A percentile compares a stretch with the other conserved stretches of the same genome.
phyloP scores from a whole-genome alignment of 2,888 invertebrate species.

The Chymomyza caudatula region DNA sequence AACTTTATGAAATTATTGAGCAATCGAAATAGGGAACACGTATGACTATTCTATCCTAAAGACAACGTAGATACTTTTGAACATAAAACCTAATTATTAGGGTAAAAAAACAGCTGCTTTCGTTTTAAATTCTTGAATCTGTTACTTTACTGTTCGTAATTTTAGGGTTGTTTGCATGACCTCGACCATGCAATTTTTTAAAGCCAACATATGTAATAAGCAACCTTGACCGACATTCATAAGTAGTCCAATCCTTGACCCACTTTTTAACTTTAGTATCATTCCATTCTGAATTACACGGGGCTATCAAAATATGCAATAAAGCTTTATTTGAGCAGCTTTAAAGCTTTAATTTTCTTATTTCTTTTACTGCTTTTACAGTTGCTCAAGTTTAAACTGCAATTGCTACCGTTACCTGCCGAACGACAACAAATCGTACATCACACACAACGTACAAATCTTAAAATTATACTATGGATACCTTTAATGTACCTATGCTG shows the following conservation, averaged over 20 bases:
- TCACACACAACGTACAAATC: constrained; percentile 43
- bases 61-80: too few species aligned
- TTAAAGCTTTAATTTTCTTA: not conserved
- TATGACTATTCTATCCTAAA: too few species aligned
- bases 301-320: not conserved
- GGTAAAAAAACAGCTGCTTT: too few species aligned
- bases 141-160: not conserved
- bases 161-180: not conserved
- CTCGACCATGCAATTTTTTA: not conserved
- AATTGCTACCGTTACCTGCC: constrained; percentile 40
- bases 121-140: too few species aligned
- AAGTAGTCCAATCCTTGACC: constrained; percentile 23
- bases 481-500: constrained; percentile 64
- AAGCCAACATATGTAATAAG: constrained; percentile 11
- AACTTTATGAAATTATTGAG: too few species aligned
- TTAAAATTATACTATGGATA: constrained; percentile 53
- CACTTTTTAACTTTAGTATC: constrained; percentile 8
- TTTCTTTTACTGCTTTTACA: constrained; percentile 8
- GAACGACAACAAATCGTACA: constrained; percentile 29
- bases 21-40: too few species aligned
- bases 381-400: constrained; percentile 11
- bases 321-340: not conserved
- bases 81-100: too few species aligned
- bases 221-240: constrained; percentile 50
- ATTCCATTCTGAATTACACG: not conserved